Percentiles rank a stretch among this genome's conserved stretches.
These are phyloP conservation scores for Onychostruthus taczanowskii DNA, from an alignment of 2,113 vertebrate species.

Conservation along the genomic window DNA sequence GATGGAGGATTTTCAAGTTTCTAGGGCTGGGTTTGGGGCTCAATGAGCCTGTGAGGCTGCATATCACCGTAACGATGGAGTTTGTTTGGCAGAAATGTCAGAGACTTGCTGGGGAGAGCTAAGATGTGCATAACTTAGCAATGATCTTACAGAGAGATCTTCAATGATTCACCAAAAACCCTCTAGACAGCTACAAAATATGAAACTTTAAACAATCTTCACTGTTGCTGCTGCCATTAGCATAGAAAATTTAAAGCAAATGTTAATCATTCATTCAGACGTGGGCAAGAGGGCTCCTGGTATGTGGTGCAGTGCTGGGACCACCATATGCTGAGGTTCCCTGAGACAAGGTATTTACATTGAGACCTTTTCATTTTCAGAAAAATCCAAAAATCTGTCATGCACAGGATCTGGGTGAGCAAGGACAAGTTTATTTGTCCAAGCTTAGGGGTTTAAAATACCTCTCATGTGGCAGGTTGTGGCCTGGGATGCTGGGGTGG, in stretches of 20 bases:
- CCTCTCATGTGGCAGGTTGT: not conserved
- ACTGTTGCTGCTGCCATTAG: not conserved
- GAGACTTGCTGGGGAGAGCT: not conserved
- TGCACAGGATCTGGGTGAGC: not conserved
- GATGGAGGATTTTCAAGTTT: not conserved
- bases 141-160: not conserved
- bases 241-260: not conserved
- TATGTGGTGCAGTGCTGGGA: not conserved
- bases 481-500: not conserved
- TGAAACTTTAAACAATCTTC: not conserved
- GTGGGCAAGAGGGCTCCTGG: not conserved
- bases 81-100: not conserved
- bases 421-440: not conserved
- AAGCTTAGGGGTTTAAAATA: not conserved
- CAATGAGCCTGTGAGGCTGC: not conserved
- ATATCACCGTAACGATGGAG: not conserved
- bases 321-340: not conserved
- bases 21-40: not conserved
- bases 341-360: not conserved
- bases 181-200: not conserved
- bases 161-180: slow-evolving; percentile 3
- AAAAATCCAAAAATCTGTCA: not conserved
- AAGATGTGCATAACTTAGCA: not conserved
- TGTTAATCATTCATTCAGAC: not conserved
- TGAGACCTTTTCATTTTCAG: not conserved